Conservation (phyloP, 2,113 vertebrate species). For the Dolichallabes microphthalmus region DNA sequence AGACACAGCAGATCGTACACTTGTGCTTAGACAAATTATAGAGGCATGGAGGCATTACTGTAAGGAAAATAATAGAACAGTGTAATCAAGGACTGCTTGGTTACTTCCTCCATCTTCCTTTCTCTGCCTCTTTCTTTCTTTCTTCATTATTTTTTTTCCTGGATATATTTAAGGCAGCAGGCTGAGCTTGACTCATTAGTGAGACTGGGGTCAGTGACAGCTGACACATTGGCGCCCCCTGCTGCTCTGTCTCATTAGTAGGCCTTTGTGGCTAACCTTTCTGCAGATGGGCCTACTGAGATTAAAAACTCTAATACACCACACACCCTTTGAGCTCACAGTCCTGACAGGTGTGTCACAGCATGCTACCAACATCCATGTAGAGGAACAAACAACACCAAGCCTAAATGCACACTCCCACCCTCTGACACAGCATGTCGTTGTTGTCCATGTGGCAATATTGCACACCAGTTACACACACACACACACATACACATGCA, state of each 20-base stretch:
- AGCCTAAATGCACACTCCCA: constrained; percentile 18
- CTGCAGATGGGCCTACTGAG: constrained; percentile 46
- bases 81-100: background rate
- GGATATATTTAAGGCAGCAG: constrained; percentile 18
- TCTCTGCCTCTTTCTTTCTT: constrained; percentile 39
- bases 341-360: constrained; percentile 53
- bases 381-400: constrained; percentile 25
- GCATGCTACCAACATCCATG: constrained; percentile 51
- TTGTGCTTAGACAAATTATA: background rate
- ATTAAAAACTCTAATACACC: constrained; percentile 50
- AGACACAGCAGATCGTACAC: background rate
- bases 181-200: constrained; percentile 23
- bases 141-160: background rate
- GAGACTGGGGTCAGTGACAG: constrained; percentile 47
- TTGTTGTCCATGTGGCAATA: constrained; percentile 24
- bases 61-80: background rate
- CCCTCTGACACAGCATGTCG: constrained; percentile 22
- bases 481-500: background rate
- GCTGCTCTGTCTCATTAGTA: constrained; percentile 45
- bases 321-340: constrained; percentile 50
- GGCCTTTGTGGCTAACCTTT: constrained; percentile 51
- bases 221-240: constrained; percentile 47
- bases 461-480: constrained; percentile 18
- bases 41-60: background rate
- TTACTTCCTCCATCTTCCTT: constrained; percentile 33